Conservation (phyloP, 2,888 invertebrate genomes). For the Tanytarsus gracilentus region DNA sequence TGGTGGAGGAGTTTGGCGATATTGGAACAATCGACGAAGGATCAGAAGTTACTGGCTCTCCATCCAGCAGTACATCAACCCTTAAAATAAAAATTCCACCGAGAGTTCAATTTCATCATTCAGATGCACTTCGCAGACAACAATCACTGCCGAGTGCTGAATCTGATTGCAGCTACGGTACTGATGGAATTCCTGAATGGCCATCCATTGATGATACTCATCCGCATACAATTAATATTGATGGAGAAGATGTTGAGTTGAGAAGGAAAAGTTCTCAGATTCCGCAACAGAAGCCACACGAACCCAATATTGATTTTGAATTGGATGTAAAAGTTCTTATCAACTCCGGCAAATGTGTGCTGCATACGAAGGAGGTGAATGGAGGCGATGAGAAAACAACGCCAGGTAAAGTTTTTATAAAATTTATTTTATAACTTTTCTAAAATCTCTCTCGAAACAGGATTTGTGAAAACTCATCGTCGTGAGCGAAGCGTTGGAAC, state of each 20-base stretch:
- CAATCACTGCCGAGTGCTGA: conserved; percentile 69
- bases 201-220: conserved; percentile 22
- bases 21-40: conserved; percentile 42
- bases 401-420: conserved; percentile 60
- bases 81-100: conserved; percentile 47
- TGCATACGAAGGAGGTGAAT: conserved; percentile 82
- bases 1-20: conserved; percentile 37
- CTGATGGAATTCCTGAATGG: conserved; percentile 47
- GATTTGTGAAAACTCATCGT: conserved; percentile 37
- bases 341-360: conserved; percentile 92
- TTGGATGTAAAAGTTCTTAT: conserved; percentile 93
- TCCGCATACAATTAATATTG: conserved; percentile 51
- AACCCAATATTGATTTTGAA: conserved; percentile 92
- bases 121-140: conserved; percentile 50
- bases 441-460: conserved; percentile 46
- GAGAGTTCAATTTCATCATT: conserved; percentile 42
- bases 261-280: conserved; percentile 44
- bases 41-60: conserved; percentile 50
- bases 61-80: conserved; percentile 63
- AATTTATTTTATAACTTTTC: too few relatives aligned
- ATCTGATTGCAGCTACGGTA: conserved; percentile 46
- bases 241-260: conserved; percentile 55
- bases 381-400: conserved; percentile 50
- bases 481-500: conserved; percentile 41
- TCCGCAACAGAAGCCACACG: conserved; percentile 49